phyloP scores from a whole-genome alignment of 2,888 invertebrate genomes.

The Drosophila maculinotata region DNA sequence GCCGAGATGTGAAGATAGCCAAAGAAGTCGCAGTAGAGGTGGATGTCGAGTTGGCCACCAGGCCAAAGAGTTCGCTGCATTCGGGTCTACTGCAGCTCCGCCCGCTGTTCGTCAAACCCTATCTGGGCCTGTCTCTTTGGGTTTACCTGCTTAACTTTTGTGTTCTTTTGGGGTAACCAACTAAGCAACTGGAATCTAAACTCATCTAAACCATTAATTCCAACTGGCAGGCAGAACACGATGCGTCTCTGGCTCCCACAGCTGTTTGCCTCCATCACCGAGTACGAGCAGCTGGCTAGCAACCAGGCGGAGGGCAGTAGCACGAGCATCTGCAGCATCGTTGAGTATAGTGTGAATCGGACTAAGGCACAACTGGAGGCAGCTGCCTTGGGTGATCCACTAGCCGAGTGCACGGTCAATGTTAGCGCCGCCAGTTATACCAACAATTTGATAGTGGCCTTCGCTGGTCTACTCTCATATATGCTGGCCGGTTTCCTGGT shows the following conservation, averaged over 20 bases:
- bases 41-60: constrained; percentile 32
- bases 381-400: constrained; percentile 9
- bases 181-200: not conserved
- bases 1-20: not conserved
- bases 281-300: constrained; percentile 83
- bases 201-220: not conserved
- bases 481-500: constrained; percentile 87
- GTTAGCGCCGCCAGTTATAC: constrained; percentile 88
- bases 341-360: constrained; percentile 78
- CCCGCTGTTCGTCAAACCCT: constrained; percentile 89
- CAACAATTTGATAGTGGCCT: constrained; percentile 89
- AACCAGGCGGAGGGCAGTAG: not conserved
- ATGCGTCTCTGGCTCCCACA: constrained; percentile 94
- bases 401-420: constrained; percentile 68
- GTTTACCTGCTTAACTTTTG: constrained; percentile 88
- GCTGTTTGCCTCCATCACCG: constrained; percentile 89
- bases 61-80: constrained; percentile 79
- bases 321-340: constrained; percentile 72
- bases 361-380: constrained; percentile 53
- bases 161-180: constrained; percentile 87
- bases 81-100: constrained; percentile 88
- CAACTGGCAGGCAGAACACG: constrained; percentile 88
- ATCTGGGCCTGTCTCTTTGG: constrained; percentile 87
- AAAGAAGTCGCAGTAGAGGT: no score
- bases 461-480: constrained; percentile 88